Conservation (phyloP, 2,113 vertebrate genomes). For the Aspiorhynchus laticeps region DNA sequence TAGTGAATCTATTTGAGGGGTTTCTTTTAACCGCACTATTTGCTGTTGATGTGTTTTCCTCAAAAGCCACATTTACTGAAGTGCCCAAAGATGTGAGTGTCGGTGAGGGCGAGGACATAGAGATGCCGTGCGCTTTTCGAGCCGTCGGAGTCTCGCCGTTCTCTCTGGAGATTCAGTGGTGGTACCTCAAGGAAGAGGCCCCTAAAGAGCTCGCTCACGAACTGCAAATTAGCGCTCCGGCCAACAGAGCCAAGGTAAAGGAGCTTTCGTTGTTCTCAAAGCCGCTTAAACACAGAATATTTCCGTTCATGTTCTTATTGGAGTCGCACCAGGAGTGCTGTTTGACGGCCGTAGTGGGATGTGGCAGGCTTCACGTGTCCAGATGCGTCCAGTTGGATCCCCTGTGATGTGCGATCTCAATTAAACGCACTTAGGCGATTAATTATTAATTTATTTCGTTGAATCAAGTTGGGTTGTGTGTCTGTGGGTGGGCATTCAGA, state of each 20-base stretch:
- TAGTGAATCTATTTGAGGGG: not conserved
- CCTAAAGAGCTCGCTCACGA: conserved; percentile 83
- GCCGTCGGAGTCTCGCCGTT: conserved; percentile 88
- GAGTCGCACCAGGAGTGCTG: not conserved
- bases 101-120: conserved; percentile 92
- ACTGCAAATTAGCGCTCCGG: conserved; percentile 82
- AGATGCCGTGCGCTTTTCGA: conserved; percentile 95
- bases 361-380: not conserved
- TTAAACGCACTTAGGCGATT: not conserved
- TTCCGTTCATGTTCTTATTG: not conserved
- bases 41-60: conserved; percentile 67
- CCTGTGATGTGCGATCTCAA: not conserved
- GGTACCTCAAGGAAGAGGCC: conserved; percentile 88
- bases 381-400: not conserved
- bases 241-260: conserved; percentile 86
- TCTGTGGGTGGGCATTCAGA: not conserved
- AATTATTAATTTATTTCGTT: not conserved
- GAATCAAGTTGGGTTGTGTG: not conserved
- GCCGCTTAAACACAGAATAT: not conserved
- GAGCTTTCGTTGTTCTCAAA: conserved; percentile 20
- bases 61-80: conserved; percentile 89
- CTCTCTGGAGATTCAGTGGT: conserved; percentile 96
- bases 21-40: conserved; percentile 48
- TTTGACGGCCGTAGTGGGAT: conserved; percentile 19
- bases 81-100: conserved; percentile 94